These are phyloP conservation scores for Nilaparvata lugens DNA, from an alignment of 1,140 invertebrate species.

Conservation along the genomic window DNA sequence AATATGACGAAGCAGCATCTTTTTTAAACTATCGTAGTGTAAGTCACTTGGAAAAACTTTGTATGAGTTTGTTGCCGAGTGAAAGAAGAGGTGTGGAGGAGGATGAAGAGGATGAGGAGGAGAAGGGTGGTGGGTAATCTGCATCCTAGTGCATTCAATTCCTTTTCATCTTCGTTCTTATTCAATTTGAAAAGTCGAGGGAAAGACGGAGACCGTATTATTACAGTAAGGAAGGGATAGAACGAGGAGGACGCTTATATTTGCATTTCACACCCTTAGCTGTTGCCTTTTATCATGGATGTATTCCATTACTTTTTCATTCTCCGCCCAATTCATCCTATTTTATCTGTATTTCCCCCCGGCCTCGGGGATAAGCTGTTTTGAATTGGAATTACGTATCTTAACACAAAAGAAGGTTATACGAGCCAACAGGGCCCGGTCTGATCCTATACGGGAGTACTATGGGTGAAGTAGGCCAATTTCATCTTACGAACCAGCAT, in stretches of 20 bases:
- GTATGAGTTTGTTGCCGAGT: not conserved
- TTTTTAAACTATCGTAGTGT: too few relatives aligned
- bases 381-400: not conserved
- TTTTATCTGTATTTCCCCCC: not conserved
- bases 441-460: too few relatives aligned
- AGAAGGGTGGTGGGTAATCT: not conserved
- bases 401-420: not conserved
- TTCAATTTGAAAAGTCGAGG: not conserved
- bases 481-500: too few relatives aligned
- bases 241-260: not conserved
- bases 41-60: too few relatives aligned
- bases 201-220: not conserved
- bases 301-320: constrained; percentile 3
- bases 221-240: not conserved
- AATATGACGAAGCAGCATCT: too few relatives aligned
- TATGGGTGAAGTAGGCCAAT: too few relatives aligned
- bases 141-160: constrained; percentile 1
- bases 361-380: not conserved
- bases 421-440: too few relatives aligned
- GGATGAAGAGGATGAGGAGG: not conserved
- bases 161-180: not conserved
- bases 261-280: constrained; percentile 1
- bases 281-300: constrained; percentile 3
- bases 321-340: not conserved
- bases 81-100: not conserved